Conservation (phyloP, 1,140 invertebrate genomes). For the Trialeurodes vaporariorum region DNA sequence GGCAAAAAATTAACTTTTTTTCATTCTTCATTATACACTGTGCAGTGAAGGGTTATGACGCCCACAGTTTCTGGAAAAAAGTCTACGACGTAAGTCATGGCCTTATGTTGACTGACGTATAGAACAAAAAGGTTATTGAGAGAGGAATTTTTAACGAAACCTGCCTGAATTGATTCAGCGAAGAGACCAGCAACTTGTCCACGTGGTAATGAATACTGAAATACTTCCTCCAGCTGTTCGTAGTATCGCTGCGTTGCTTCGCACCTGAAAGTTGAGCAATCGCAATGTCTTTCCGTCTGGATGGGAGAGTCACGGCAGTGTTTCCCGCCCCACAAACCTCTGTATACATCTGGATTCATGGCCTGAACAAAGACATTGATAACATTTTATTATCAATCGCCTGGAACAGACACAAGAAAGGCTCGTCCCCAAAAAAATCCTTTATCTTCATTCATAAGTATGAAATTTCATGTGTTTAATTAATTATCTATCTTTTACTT, state of each 20-base stretch:
- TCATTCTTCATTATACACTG: no score
- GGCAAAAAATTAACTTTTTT: no score
- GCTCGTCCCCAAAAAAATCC: background rate
- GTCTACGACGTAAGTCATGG: no score
- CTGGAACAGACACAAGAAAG: background rate
- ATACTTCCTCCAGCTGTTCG: conserved; percentile 63
- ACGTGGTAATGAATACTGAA: conserved; percentile 61
- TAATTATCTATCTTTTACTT: background rate
- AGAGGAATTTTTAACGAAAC: no score
- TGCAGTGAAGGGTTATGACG: no score
- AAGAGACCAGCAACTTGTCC: conserved; percentile 75
- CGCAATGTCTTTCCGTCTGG: conserved; percentile 55
- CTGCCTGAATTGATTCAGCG: conserved; percentile 83
- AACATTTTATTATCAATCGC: no score
- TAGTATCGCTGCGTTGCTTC: conserved; percentile 64
- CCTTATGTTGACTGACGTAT: no score
- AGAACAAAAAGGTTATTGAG: background rate
- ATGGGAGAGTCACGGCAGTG: conserved; percentile 77
- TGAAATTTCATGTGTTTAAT: background rate
- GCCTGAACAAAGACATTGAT: no score
- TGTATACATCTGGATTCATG: conserved; percentile 83
- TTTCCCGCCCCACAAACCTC: conserved; percentile 77
- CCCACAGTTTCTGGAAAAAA: no score
- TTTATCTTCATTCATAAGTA: background rate
- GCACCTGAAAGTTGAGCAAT: conserved; percentile 51